These are phyloP conservation scores for Palythoa heliodiscus DNA, from an alignment of 92 coral and sea anemone species.

Conservation along the genomic window DNA sequence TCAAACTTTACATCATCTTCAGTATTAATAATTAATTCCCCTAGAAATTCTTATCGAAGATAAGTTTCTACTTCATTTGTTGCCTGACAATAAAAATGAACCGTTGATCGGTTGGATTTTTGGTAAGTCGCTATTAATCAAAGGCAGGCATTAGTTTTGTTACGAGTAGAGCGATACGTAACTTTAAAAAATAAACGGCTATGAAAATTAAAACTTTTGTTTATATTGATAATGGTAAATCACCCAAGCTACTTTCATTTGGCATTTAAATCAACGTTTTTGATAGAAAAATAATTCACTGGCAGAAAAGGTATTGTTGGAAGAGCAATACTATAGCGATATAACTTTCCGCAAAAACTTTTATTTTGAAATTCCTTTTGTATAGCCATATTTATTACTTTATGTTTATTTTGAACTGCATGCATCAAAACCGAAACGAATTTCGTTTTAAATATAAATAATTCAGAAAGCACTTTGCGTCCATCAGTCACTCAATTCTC, in stretches of 20 bases:
- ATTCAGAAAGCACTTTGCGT: background rate
- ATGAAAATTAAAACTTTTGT: background rate
- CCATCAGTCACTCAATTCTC: background rate
- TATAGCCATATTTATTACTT: too few relatives aligned
- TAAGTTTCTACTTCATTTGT: background rate
- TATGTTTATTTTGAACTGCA: background rate
- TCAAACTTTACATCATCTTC: slow-evolving; percentile 23
- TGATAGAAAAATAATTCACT: background rate
- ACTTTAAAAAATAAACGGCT: background rate
- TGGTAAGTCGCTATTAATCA: background rate
- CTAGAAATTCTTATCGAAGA: background rate
- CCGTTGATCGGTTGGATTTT: background rate
- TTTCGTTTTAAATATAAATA: too few relatives aligned
- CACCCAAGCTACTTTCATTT: too few relatives aligned
- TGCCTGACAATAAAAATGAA: background rate
- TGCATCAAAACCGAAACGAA: background rate
- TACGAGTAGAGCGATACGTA: too few relatives aligned
- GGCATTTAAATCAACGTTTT: background rate
- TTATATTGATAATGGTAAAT: background rate
- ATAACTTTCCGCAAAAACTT: background rate
- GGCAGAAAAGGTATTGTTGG: background rate
- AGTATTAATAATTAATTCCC: slow-evolving; percentile 23
- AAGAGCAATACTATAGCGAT: background rate
- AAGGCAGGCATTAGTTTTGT: too few relatives aligned
- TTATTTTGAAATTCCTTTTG: background rate